Evolutionary conservation across 1,140 invertebrate species (phyloP).

Genomic region (Anagrus nilaparvatae): DNA sequence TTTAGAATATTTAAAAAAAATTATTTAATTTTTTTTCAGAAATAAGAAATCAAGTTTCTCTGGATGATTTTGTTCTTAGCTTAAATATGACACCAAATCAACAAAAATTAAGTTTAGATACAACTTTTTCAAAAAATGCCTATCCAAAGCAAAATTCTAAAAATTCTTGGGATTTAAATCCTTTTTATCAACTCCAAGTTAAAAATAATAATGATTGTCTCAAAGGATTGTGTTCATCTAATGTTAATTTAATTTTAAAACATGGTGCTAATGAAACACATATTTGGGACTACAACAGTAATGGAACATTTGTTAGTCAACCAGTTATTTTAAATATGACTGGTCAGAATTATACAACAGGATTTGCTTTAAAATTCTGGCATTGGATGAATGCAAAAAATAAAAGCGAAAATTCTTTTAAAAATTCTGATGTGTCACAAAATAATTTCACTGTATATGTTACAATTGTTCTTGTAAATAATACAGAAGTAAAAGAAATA

Average conservation of each 20-base stretch:
- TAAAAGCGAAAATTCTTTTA: constrained; percentile 19
- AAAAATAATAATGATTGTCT: constrained; percentile 57
- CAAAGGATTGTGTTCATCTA: constrained; percentile 47
- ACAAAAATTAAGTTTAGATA: too few species aligned
- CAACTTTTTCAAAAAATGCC: constrained; percentile 10
- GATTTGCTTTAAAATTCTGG: constrained; percentile 73
- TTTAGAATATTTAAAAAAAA: too few species aligned
- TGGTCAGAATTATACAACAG: constrained; percentile 44
- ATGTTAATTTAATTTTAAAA: constrained; percentile 49
- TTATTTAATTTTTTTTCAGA: too few species aligned
- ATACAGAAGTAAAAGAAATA: constrained; percentile 56
- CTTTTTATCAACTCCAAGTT: constrained; percentile 42
- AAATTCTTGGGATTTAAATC: constrained; percentile 25
- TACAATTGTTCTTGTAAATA: constrained; percentile 65
- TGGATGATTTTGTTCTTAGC: too few species aligned
- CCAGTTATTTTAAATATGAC: constrained; percentile 48
- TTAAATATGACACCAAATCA: too few species aligned
- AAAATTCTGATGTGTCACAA: constrained; percentile 29
- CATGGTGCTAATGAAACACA: constrained; percentile 40
- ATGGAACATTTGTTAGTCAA: constrained; percentile 53
- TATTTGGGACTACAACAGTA: constrained; percentile 47
- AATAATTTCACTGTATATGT: constrained; percentile 55
- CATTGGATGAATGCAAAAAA: constrained; percentile 45
- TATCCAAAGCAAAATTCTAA: constrained; percentile 13
- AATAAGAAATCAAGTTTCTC: too few species aligned